A percentile compares a stretch with the other conserved stretches of the same genome.
These are phyloP conservation scores for Bubo bubo DNA, from an alignment of 2,113 vertebrate genomes.

Conservation along the genomic window DNA sequence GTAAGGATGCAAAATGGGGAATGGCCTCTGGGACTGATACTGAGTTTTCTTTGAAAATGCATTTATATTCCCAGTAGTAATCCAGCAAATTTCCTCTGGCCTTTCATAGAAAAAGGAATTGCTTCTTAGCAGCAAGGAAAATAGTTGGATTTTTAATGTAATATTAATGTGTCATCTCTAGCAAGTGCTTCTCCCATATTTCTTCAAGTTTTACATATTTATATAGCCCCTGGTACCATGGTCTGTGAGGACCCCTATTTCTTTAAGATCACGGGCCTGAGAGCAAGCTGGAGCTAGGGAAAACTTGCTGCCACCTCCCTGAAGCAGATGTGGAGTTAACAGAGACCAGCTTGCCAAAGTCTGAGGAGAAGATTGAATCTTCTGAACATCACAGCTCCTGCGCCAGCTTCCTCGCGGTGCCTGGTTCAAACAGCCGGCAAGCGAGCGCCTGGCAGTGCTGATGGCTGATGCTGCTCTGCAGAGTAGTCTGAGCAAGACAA, in stretches of 20 bases:
- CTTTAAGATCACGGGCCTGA: not conserved
- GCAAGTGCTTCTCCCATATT: not conserved
- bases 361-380: not conserved
- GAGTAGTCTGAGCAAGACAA: not conserved
- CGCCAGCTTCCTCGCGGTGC: not conserved
- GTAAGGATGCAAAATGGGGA: not conserved
- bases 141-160: not conserved
- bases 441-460: not conserved
- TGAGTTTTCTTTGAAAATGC: not conserved
- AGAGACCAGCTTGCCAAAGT: not conserved
- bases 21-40: not conserved
- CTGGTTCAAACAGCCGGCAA: not conserved
- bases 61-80: not conserved
- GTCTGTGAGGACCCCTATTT: not conserved
- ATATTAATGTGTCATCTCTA: not conserved
- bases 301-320: not conserved
- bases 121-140: not conserved
- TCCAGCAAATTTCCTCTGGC: not conserved
- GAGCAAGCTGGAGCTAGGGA: not conserved
- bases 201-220: not conserved
- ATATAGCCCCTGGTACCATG: not conserved
- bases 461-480: not conserved
- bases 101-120: not conserved
- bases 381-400: not conserved
- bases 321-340: not conserved